A percentile compares a stretch with the other conserved stretches of the same genome.
phyloP scores from a whole-genome alignment of 2,888 invertebrate genomes.

The Epistrophella euchroma region DNA sequence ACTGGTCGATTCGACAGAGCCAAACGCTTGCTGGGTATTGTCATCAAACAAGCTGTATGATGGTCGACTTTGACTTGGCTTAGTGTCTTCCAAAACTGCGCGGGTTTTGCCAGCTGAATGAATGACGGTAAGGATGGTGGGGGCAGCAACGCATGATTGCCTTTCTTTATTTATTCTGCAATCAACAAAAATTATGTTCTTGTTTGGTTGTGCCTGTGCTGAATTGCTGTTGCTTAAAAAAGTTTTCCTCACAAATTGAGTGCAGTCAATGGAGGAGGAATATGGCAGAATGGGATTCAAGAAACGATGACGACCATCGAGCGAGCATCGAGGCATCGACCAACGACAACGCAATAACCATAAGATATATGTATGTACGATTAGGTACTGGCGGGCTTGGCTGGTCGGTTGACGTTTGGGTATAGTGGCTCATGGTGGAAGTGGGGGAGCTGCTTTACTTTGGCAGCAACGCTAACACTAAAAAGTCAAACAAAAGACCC shows the following conservation, averaged over 20 bases:
- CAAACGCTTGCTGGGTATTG: conserved; percentile 22
- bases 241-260: conserved; percentile 66
- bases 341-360: not conserved
- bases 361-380: conserved; percentile 9
- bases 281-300: conserved; percentile 54
- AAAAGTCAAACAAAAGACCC: conserved; percentile 71
- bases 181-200: conserved; percentile 74
- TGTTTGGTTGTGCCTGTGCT: conserved; percentile 55
- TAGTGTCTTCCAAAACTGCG: conserved; percentile 28
- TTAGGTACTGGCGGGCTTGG: conserved; percentile 16
- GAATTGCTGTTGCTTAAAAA: conserved; percentile 52
- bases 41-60: conserved; percentile 49
- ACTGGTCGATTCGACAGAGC: conserved; percentile 23
- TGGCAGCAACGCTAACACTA: conserved; percentile 42
- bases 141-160: conserved; percentile 61
- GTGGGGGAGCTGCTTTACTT: conserved; percentile 64
- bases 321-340: conserved; percentile 7
- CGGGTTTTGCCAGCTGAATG: conserved; percentile 16
- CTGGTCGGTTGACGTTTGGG: not conserved
- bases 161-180: conserved; percentile 74
- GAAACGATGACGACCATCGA: conserved; percentile 24
- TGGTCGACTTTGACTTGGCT: conserved; percentile 23
- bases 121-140: not conserved
- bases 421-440: conserved; percentile 2
- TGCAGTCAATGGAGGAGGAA: conserved; percentile 68